Evolutionary conservation across 1,140 invertebrate genomes (phyloP), one percentile per base, ranked within the genome.

Genomic region (Eueides isabella): DNA sequence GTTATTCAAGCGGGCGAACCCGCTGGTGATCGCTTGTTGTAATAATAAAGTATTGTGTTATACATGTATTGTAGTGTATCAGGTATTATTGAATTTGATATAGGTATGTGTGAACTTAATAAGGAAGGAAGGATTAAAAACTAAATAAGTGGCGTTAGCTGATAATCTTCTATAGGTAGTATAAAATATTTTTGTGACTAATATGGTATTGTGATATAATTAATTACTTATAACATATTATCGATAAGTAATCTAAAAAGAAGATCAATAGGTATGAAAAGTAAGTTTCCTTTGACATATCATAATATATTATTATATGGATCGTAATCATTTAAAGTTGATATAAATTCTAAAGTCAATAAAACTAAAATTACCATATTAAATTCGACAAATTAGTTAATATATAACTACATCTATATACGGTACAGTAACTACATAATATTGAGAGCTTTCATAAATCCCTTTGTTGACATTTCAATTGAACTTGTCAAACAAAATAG

Each of bases 401-500:
- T 9, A 26, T 55, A 26, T 26, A 26, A 23, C 26, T 55, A 23
- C 9, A 63, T 19, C n/a, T 30, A 11, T 63, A 62, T n/a, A 62
- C n/a, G 61, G 1, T 38, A 38, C 14, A 38, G n/a, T 38, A 16
- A 14, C 35, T 38, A 31, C 23, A 29, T 63, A 63, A 30, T 30
- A 30, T 63, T 31, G 61, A 63, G 61, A 63, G 61, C 29, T 63
- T 63, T 30, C 38, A 29, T 26, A 65, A 65, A 75, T 70, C 31
- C 55, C 44, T 72, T 72, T 30, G 16, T 35, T 38, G 61, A 67
- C 29, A 80, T 79, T n/a, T 79, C 81, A 82, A 85, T 84, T 79
- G 80, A 79, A 84, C 55, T 76, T 68, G 80, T 85, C 81, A 84
- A 86, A 85, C 79, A 83, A 86, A 88, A 89, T 85, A 84, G 79